Evolutionary conservation across 2,888 invertebrate genomes (phyloP).

Genomic region (Chelonus formosanus): DNA sequence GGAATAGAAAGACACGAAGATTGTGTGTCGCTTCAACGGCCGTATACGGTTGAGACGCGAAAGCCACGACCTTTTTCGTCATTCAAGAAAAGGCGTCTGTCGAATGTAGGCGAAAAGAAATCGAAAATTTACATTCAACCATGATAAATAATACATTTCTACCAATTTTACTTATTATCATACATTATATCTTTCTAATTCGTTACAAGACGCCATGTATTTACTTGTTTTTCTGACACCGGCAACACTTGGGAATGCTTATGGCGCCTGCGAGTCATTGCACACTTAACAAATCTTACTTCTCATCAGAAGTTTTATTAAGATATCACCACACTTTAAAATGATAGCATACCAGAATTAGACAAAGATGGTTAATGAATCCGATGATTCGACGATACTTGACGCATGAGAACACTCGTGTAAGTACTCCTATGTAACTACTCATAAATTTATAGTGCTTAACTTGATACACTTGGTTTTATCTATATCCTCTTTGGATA

Average conservation of each 20-base stretch:
- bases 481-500: slow-evolving; percentile 1
- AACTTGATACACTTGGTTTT: slow-evolving; percentile 2
- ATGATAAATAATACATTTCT: no score
- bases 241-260: slow-evolving; percentile 19
- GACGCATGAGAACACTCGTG: neutral
- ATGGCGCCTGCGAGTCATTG: slow-evolving; percentile 29
- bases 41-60: slow-evolving; percentile 39
- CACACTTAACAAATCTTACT: slow-evolving; percentile 15
- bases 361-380: neutral
- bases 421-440: slow-evolving; percentile 1
- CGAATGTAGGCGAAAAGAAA: slow-evolving; percentile 26
- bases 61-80: slow-evolving; percentile 42
- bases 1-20: slow-evolving; percentile 31
- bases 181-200: no score
- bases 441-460: neutral
- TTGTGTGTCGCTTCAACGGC: slow-evolving; percentile 32
- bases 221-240: slow-evolving; percentile 19
- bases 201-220: neutral
- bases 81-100: slow-evolving; percentile 42
- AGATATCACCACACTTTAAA: neutral
- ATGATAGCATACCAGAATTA: neutral
- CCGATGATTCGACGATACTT: slow-evolving; percentile 12
- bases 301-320: slow-evolving; percentile 10
- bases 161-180: no score
- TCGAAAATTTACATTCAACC: slow-evolving; percentile 4